These are phyloP conservation scores for Limosa lapponica DNA, from an alignment of 2,797 vertebrate species.

Conservation along the genomic window DNA sequence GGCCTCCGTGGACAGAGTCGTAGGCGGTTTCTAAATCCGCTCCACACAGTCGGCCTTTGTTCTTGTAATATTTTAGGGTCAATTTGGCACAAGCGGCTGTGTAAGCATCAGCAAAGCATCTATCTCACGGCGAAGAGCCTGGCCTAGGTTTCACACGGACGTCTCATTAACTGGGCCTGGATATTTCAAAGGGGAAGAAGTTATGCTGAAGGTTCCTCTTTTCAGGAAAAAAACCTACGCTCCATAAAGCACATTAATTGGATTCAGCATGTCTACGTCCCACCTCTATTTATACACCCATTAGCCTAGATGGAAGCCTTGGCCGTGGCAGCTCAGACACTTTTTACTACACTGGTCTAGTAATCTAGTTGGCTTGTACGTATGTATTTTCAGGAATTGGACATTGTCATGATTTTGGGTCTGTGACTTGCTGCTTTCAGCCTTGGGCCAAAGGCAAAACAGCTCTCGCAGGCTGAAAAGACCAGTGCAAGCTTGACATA, in stretches of 20 bases:
- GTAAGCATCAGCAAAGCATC: neutral
- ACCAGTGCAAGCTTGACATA: neutral
- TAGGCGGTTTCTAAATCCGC: neutral
- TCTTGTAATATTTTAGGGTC: neutral
- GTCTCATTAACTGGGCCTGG: neutral
- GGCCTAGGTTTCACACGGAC: neutral
- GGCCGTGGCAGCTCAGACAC: neutral
- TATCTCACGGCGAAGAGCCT: neutral
- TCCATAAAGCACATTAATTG: neutral
- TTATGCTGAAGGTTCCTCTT: neutral
- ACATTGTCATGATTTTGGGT: neutral
- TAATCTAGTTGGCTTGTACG: neutral
- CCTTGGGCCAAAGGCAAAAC: neutral
- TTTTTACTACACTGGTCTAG: neutral
- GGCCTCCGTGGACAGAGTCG: fast-evolving
- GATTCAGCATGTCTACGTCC: neutral
- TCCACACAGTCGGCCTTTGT: neutral
- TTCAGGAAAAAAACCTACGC: neutral
- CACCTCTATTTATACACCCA: neutral
- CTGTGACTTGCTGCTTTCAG: neutral
- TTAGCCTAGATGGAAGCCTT: neutral
- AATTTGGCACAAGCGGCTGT: neutral
- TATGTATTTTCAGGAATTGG: neutral
- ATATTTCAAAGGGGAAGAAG: neutral
- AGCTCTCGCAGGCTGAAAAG: neutral